Conservation (phyloP, 1,140 invertebrate genomes). For the Sycobia sp. region DNA sequence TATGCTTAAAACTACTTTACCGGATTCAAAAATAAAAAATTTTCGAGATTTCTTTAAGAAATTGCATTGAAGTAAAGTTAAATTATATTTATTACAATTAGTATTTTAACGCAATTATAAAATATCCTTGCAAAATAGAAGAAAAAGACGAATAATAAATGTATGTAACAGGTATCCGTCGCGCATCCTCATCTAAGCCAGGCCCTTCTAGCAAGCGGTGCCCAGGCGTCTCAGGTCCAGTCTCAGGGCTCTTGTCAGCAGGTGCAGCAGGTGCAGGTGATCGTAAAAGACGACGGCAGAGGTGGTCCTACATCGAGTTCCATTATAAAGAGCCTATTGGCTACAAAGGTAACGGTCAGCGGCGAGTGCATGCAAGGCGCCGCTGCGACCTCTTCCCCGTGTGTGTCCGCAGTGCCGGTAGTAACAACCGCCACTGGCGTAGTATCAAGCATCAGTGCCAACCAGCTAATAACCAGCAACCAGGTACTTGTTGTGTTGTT, state of each 20-base stretch:
- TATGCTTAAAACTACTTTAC: too few species aligned
- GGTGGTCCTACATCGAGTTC: slow-evolving; percentile 63
- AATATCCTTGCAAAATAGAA: neutral
- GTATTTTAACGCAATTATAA: too few species aligned
- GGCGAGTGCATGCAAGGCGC: slow-evolving; percentile 66
- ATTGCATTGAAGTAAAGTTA: too few species aligned
- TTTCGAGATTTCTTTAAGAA: too few species aligned
- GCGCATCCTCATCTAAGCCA: slow-evolving; percentile 69
- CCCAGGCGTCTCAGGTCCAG: slow-evolving; percentile 45
- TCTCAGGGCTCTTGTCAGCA: slow-evolving; percentile 27
- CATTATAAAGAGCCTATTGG: slow-evolving; percentile 83
- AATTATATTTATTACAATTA: too few species aligned
- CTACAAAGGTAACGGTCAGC: slow-evolving; percentile 77
- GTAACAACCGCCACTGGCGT: slow-evolving; percentile 63
- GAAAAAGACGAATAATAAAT: slow-evolving; percentile 4
- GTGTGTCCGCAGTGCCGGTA: slow-evolving; percentile 60
- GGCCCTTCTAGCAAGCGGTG: slow-evolving; percentile 64
- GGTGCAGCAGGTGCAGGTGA: slow-evolving; percentile 47
- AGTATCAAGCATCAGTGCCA: slow-evolving; percentile 63
- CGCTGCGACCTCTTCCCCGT: slow-evolving; percentile 44
- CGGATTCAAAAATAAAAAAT: too few species aligned
- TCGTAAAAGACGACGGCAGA: slow-evolving; percentile 54
- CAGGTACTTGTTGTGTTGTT: slow-evolving; percentile 55
- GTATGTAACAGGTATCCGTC: slow-evolving; percentile 60
- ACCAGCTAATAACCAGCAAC: slow-evolving; percentile 62